Conservation (phyloP, 2,888 invertebrate species). For the Cordilura impudica region DNA sequence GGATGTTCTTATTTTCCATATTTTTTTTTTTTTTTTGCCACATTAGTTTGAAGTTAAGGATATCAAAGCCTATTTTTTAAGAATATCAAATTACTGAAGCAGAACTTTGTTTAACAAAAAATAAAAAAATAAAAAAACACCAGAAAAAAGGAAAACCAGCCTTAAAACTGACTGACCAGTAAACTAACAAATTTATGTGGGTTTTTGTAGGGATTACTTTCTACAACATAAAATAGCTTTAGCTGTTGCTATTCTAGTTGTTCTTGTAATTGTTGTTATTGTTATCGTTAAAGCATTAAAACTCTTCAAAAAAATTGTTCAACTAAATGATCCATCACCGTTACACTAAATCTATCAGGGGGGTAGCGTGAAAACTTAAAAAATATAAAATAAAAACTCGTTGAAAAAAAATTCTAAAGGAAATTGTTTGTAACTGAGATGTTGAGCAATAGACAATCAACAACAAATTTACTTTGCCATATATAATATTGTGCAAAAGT, state of each 20-base stretch:
- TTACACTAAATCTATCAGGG: constrained; percentile 74
- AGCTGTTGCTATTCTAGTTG: not conserved
- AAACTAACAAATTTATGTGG: constrained; percentile 48
- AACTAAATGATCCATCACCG: constrained; percentile 76
- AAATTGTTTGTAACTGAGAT: constrained; percentile 43
- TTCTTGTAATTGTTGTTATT: constrained; percentile 8
- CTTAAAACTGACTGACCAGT: constrained; percentile 45
- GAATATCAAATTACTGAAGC: constrained; percentile 43
- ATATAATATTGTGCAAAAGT: constrained; percentile 1
- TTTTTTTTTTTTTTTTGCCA: not conserved
- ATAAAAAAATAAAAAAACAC: constrained; percentile 21
- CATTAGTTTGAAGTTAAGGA: constrained; percentile 10
- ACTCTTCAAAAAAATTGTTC: constrained; percentile 68
- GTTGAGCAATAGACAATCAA: not conserved
- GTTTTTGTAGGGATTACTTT: constrained; percentile 26
- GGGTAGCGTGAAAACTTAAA: constrained; percentile 33
- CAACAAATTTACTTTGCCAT: not conserved
- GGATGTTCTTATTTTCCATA: not conserved
- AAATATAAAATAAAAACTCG: not conserved
- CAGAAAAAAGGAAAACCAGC: not conserved
- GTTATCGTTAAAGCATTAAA: constrained; percentile 31
- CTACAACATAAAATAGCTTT: not conserved
- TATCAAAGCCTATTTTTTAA: not conserved
- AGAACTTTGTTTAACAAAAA: constrained; percentile 44
- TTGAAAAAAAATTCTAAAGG: constrained; percentile 4